Conservation (phyloP, 2,888 invertebrate genomes). For the Ommatoiulus sabulosus region DNA sequence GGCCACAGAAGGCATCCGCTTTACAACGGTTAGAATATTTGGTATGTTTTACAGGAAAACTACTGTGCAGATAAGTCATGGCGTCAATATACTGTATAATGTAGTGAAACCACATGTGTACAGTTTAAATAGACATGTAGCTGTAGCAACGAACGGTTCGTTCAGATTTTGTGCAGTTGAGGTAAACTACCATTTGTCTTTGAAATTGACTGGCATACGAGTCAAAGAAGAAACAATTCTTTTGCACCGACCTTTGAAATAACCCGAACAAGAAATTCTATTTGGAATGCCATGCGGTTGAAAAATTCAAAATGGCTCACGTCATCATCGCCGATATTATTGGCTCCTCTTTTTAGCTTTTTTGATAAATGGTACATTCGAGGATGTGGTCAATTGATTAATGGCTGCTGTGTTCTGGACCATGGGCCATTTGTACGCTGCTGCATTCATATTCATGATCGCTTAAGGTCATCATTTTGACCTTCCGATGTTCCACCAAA, state of each 20-base stretch:
- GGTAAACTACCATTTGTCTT: no score
- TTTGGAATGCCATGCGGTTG: background rate
- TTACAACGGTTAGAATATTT: no score
- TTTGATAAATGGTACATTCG: background rate
- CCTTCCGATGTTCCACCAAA: background rate
- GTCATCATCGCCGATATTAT: background rate
- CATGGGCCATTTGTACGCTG: background rate
- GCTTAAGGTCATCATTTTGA: background rate
- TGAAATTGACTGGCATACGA: background rate
- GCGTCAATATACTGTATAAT: no score
- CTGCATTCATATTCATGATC: conserved; percentile 12
- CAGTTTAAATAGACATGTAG: no score
- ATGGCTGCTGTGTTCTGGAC: background rate
- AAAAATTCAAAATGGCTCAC: background rate
- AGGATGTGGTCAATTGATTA: conserved; percentile 34
- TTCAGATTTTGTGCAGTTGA: no score
- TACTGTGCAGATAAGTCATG: no score
- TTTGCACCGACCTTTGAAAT: background rate
- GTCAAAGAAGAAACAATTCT: no score
- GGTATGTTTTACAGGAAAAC: no score
- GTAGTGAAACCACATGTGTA: no score
- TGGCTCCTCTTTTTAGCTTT: background rate
- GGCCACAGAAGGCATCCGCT: no score
- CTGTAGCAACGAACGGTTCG: no score
- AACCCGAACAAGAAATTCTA: background rate